Conservation (phyloP, 2,888 invertebrate species). For the Phragmatobia fuliginosa region DNA sequence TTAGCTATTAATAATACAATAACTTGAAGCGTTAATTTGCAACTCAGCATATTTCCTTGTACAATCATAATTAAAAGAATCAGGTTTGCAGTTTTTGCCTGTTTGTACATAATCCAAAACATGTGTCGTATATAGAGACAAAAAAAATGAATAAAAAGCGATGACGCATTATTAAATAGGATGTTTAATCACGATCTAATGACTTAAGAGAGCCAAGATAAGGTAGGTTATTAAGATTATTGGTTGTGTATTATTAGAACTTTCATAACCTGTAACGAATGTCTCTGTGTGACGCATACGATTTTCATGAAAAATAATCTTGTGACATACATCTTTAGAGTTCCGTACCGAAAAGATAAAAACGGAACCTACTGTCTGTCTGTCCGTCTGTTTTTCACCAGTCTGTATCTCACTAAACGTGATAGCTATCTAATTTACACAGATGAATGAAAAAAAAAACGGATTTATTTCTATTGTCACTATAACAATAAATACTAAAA, state of each 20-base stretch:
- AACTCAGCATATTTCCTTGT: not conserved
- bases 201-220: not conserved
- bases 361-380: too few species aligned
- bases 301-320: conserved; percentile 10
- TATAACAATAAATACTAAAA: too few species aligned
- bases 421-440: too few species aligned
- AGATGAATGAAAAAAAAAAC: too few species aligned
- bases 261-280: not conserved
- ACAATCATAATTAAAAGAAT: not conserved
- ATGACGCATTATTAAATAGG: not conserved
- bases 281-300: not conserved
- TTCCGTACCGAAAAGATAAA: too few species aligned
- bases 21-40: not conserved
- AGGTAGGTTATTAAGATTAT: not conserved
- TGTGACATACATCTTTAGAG: conserved; percentile 1
- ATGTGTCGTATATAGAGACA: not conserved
- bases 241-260: not conserved
- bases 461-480: too few species aligned
- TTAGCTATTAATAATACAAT: too few species aligned
- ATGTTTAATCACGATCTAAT: not conserved
- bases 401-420: too few species aligned
- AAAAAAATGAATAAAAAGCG: not conserved
- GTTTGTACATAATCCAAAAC: not conserved
- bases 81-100: conserved; percentile 3
- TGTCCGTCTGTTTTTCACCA: too few species aligned